A percentile compares a stretch with the other conserved stretches of the same genome.
These are phyloP conservation scores for Drosophila tsacasi DNA, from an alignment of 1,140 invertebrate genomes.

Conservation along the genomic window DNA sequence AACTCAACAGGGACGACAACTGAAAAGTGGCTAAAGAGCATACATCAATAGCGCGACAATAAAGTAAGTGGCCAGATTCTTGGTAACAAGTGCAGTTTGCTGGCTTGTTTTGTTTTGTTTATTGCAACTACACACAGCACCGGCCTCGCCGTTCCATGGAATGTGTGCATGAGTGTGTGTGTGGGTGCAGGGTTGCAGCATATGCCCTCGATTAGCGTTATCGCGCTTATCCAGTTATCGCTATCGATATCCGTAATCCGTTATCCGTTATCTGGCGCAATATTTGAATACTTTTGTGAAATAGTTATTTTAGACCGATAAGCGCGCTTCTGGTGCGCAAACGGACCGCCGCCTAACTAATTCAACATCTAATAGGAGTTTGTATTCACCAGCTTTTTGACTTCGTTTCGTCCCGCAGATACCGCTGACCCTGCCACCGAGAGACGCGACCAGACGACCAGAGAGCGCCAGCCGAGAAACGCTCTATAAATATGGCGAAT, in stretches of 20 bases:
- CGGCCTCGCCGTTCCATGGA: background rate
- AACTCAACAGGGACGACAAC: constrained; percentile 4
- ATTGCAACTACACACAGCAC: background rate
- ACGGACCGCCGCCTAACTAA: background rate
- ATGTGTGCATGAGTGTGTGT: background rate
- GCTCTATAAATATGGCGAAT: constrained; percentile 9
- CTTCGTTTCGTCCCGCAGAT: background rate
- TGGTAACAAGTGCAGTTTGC: too few species aligned
- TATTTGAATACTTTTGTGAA: constrained; percentile 13
- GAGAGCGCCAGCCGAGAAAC: background rate
- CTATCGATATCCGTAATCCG: constrained; percentile 1
- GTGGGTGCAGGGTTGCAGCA: background rate
- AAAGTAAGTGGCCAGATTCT: background rate
- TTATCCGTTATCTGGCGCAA: constrained; percentile 4
- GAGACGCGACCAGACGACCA: background rate
- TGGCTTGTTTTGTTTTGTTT: background rate
- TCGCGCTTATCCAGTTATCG: constrained; percentile 5
- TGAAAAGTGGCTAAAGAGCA: constrained; percentile 5
- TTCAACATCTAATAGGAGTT: background rate
- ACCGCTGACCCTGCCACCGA: background rate
- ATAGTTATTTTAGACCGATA: background rate
- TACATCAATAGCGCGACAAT: background rate
- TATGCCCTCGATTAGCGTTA: background rate
- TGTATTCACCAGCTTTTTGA: background rate
- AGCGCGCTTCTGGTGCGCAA: background rate